These are phyloP conservation scores for Drosophila flavopinicola DNA, from an alignment of 2,888 invertebrate genomes.

Conservation along the genomic window DNA sequence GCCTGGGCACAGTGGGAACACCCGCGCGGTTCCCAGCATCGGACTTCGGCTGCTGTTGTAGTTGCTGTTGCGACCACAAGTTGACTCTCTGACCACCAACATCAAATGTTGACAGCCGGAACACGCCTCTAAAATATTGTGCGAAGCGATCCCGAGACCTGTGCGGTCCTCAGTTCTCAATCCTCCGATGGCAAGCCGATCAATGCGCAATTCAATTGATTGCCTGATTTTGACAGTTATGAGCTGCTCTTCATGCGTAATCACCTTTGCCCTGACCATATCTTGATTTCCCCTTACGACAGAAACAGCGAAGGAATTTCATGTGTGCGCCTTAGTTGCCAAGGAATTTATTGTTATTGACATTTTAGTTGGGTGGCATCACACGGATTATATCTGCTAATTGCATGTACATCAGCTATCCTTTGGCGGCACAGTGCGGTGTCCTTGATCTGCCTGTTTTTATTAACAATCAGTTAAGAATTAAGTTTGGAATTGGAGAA, in stretches of 20 bases:
- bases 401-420: slow-evolving; percentile 40
- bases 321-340: slow-evolving; percentile 36
- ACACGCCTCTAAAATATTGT: slow-evolving; percentile 84
- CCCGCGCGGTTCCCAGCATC: slow-evolving; percentile 69
- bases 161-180: slow-evolving; percentile 59
- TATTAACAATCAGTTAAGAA: slow-evolving; percentile 21
- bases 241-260: slow-evolving; percentile 58
- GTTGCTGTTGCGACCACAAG: slow-evolving; percentile 69
- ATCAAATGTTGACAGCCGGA: slow-evolving; percentile 85
- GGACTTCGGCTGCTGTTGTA: slow-evolving; percentile 45
- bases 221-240: slow-evolving; percentile 71
- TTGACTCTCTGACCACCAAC: slow-evolving; percentile 83
- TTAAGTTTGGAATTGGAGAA: not conserved
- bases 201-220: slow-evolving; percentile 70
- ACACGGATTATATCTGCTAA: slow-evolving; percentile 79
- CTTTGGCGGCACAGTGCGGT: slow-evolving; percentile 44
- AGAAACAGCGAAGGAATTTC: not conserved
- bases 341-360: slow-evolving; percentile 77
- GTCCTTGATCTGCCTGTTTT: slow-evolving; percentile 41
- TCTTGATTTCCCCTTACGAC: slow-evolving; percentile 52
- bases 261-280: slow-evolving; percentile 50
- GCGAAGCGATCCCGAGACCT: slow-evolving; percentile 54
- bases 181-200: slow-evolving; percentile 22
- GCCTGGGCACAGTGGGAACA: slow-evolving; percentile 52
- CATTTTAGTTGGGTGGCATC: slow-evolving; percentile 69